Evolutionary conservation across 2,797 vertebrate species (phyloP), one percentile per base, ranked within the genome.

Genomic region (Phalanger gymnotis): DNA sequence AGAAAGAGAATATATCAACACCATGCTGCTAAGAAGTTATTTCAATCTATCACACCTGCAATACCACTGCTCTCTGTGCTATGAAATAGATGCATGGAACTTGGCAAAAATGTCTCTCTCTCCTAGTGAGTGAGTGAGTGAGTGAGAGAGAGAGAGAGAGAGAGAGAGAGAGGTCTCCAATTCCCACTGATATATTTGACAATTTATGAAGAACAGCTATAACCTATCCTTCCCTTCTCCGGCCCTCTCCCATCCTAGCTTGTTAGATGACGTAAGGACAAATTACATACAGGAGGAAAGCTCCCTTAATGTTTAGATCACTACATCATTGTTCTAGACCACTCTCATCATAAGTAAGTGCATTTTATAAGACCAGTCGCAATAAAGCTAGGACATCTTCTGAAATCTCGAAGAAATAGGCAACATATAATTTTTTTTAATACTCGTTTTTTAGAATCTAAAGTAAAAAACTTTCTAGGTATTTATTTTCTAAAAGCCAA

Each of bases 361-460:
- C 55, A 94, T 96, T 93, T 54, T 22, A 58, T 73, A 94, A 96
- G 96, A 66, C 16, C n/a, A 54, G 57, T 87, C 57, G 81, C 90
- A 87, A n/a, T n/a, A 92, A 92, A 93, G 92, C 31, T 6, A 30
- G 47, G 91, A 53, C 31, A 93, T 10, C 31, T 34, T 47, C 19
- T 22, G 11, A 93, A 94, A 96, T 92, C 27, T 54, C 61, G 31
- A 96, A 55, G 66, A 95, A 89, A 52, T 90, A 66, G 34, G 16
- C n/a, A 94, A 95, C 34, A 57, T 91, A n/a, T 40, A n/a, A 40
- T 91, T 94, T 92, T 55, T 1, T 93, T 94, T 96, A 81, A 81
- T 54, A 30, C 94, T 92, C 27, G 56, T 54, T 93, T 95, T 95
- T 95, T 40, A 90, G 14, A 91, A 92, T 93, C 57, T 90, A 95